phyloP scores from a whole-genome alignment of 1,140 invertebrate species.

The Sweltsa coloradensis region DNA sequence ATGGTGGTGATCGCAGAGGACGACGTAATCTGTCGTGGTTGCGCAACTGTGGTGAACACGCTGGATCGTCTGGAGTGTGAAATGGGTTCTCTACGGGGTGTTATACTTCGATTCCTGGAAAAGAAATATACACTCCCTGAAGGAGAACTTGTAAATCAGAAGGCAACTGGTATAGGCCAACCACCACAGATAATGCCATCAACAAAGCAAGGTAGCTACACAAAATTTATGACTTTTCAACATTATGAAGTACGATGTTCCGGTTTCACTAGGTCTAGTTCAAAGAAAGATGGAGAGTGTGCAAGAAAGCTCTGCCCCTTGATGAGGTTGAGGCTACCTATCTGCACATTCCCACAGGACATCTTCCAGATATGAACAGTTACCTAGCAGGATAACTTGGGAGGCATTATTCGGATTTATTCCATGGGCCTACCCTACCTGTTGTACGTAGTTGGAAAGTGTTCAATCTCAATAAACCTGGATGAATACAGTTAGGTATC shows the following conservation, averaged over 20 bases:
- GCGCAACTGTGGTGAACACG: conserved; percentile 30
- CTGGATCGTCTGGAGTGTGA: conserved; percentile 30
- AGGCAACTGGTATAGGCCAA: conserved; percentile 18
- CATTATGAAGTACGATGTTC: too few species aligned
- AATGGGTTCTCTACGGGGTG: conserved; percentile 21
- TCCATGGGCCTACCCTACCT: too few species aligned
- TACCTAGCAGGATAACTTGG: too few species aligned
- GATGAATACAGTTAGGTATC: too few species aligned
- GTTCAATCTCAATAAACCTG: too few species aligned
- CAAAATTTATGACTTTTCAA: too few species aligned
- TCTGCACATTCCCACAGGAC: too few species aligned
- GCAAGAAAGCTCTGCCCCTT: background rate
- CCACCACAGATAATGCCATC: conserved; percentile 21
- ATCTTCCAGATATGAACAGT: too few species aligned
- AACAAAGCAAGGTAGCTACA: background rate
- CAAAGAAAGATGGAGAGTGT: background rate
- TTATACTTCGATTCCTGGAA: conserved; percentile 27
- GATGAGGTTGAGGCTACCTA: too few species aligned
- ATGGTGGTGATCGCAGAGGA: conserved; percentile 33
- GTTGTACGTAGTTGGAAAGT: too few species aligned
- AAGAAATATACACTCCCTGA: conserved; percentile 29
- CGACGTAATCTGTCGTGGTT: conserved; percentile 32
- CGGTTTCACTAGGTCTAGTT: background rate
- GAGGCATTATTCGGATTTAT: too few species aligned
- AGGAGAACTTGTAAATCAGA: conserved; percentile 24